Percentiles rank a stretch among this genome's conserved stretches.
phyloP scores from a whole-genome alignment of 2,888 invertebrate genomes.

The Dynastes tityus region DNA sequence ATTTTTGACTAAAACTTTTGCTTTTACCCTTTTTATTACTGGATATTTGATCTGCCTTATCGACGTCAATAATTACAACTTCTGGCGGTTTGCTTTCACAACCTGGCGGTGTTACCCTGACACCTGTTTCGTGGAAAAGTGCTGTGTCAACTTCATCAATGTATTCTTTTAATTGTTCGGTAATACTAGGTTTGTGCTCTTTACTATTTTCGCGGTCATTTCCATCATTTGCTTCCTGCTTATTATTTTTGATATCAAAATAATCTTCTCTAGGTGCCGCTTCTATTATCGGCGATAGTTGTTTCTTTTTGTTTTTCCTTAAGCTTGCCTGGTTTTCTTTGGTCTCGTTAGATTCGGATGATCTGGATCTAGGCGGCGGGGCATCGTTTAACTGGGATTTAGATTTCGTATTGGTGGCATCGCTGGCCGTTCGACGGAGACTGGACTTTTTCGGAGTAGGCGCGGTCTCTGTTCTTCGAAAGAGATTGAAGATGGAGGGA shows the following conservation, averaged over 20 bases:
- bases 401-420: conserved; percentile 76
- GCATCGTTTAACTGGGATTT: conserved; percentile 61
- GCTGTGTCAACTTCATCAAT: conserved; percentile 67
- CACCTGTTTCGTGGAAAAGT: conserved; percentile 65
- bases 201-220: conserved; percentile 56
- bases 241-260: conserved; percentile 66
- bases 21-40: conserved; percentile 53
- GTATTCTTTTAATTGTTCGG: conserved; percentile 66
- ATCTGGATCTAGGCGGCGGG: conserved; percentile 73
- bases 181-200: conserved; percentile 60
- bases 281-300: conserved; percentile 87
- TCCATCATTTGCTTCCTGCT: conserved; percentile 58
- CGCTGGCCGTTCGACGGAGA: conserved; percentile 71
- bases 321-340: conserved; percentile 68
- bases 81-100: conserved; percentile 58
- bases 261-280: conserved; percentile 82
- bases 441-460: conserved; percentile 73
- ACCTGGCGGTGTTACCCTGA: conserved; percentile 57
- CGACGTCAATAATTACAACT: conserved; percentile 68
- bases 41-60: conserved; percentile 65
- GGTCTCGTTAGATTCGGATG: conserved; percentile 74
- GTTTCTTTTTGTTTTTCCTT: conserved; percentile 74
- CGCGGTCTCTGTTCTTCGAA: conserved; percentile 74
- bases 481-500: conserved; percentile 79
- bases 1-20: conserved; percentile 57